Evolutionary conservation across 2,113 vertebrate species (phyloP), one percentile per base, ranked within the genome.

Genomic region (Oenanthe oenanthe): DNA sequence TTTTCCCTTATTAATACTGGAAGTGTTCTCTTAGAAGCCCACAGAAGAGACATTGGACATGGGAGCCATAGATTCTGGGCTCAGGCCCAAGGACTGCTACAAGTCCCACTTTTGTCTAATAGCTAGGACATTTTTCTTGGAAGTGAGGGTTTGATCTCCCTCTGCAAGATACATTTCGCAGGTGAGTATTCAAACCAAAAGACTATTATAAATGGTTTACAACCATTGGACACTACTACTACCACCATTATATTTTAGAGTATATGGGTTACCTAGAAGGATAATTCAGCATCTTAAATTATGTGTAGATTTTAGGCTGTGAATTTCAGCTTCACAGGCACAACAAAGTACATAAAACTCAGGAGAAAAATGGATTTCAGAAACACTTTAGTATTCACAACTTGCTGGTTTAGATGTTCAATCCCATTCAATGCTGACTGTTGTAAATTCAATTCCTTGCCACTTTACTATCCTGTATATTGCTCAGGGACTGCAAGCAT

Each of bases 21-120:
- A 62, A 84, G 0, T 0, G 0, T 25, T 19, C 4, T 72, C 10
- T 62, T 58, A 31, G 42, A n/a, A 70, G 14, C 13, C 40, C 6
- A 0, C 14, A 60, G 29, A 83, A 63, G 34, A 86, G 19, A 70
- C 21, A 24, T 3, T 40, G 28, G 25, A 68, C 42, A 19, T 19
- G 2, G 7, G n/a, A 83, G 48, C 29, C 19, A 38, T 7, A 62
- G 28, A 54, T 66, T 86, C 80, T 72, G 17, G 62, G 34, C 57
- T 86, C 12, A 76, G 17, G 9, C 22, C 66, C 53, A 72, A 84
- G 22, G 13, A 56, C 20, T 89, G 14, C 34, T 86, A 9, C 19
- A 79, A 60, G 14, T 22, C 29, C 67, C 83, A 9, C 2, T 56
- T 93, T 29, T 71, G 7, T 31, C 17, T 76, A 15, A n/a, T 4